Conservation (phyloP, 2,888 invertebrate species). For the Drosophila mulleri region DNA sequence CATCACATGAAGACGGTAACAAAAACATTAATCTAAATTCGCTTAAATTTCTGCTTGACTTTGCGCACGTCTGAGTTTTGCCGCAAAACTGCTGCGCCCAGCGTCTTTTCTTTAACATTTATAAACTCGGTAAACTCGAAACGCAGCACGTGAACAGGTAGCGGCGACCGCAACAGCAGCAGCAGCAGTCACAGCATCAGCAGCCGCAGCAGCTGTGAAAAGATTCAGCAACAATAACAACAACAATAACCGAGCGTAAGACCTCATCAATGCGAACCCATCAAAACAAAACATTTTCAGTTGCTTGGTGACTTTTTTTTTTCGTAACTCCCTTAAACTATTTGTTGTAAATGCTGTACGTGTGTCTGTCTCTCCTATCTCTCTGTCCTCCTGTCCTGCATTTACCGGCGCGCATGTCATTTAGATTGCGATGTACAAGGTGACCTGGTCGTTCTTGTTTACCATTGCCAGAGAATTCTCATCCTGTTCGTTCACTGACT, state of each 20-base stretch:
- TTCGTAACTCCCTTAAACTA: constrained; percentile 39
- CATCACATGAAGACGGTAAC: constrained; percentile 15
- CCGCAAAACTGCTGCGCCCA: constrained; percentile 74
- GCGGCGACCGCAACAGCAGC: constrained; percentile 29
- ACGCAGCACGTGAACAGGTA: constrained; percentile 76
- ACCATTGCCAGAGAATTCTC: constrained; percentile 39
- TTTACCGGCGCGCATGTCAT: constrained; percentile 28
- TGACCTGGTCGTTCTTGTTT: constrained; percentile 50
- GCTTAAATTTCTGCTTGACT: constrained; percentile 53
- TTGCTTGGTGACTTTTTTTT: constrained; percentile 43
- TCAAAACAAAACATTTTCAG: constrained; percentile 57
- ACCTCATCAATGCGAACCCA: constrained; percentile 51
- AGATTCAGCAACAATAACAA: constrained; percentile 27
- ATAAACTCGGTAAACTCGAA: constrained; percentile 65
- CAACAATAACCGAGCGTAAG: constrained; percentile 33
- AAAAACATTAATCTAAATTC: constrained; percentile 48
- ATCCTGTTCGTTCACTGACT: constrained; percentile 52
- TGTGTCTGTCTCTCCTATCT: neutral
- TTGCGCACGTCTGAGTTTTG: constrained; percentile 64
- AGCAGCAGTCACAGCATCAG: neutral
- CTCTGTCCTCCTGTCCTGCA: constrained; percentile 20
- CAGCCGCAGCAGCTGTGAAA: constrained; percentile 32
- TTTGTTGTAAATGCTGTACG: constrained; percentile 39
- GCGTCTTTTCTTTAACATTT: constrained; percentile 64
- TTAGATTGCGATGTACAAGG: constrained; percentile 37